phyloP scores from a whole-genome alignment of 2,797 vertebrate genomes.

The Muscicapa comitata region DNA sequence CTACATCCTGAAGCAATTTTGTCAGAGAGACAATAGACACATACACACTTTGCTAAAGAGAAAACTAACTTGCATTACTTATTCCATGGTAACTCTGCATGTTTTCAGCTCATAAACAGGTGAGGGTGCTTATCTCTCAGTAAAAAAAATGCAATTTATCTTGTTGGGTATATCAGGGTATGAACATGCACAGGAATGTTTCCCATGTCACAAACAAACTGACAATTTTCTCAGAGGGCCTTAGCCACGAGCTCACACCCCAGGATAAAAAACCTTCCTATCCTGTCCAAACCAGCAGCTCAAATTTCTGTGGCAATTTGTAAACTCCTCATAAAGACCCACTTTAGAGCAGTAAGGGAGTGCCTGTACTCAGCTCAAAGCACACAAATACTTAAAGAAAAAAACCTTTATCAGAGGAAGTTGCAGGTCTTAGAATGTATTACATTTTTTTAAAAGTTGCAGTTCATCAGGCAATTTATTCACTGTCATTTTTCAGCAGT shows the following conservation, averaged over 20 bases:
- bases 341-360: neutral
- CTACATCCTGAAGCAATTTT: neutral
- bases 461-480: neutral
- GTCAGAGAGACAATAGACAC: neutral
- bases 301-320: neutral
- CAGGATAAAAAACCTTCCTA: neutral
- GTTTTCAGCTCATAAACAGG: neutral
- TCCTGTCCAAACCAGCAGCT: neutral
- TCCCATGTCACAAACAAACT: neutral
- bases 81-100: neutral
- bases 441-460: neutral
- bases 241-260: neutral
- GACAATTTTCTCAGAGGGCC: neutral
- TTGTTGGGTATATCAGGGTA: neutral
- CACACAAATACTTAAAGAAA: neutral
- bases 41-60: neutral
- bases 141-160: neutral
- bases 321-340: neutral
- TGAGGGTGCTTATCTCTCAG: neutral
- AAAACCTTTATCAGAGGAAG: neutral
- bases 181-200: neutral
- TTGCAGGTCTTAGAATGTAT: neutral
- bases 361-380: neutral
- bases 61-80: neutral
- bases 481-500: neutral